Evolutionary conservation across 2,888 invertebrate genomes (phyloP).

Genomic region (Gryllus longicercus): DNA sequence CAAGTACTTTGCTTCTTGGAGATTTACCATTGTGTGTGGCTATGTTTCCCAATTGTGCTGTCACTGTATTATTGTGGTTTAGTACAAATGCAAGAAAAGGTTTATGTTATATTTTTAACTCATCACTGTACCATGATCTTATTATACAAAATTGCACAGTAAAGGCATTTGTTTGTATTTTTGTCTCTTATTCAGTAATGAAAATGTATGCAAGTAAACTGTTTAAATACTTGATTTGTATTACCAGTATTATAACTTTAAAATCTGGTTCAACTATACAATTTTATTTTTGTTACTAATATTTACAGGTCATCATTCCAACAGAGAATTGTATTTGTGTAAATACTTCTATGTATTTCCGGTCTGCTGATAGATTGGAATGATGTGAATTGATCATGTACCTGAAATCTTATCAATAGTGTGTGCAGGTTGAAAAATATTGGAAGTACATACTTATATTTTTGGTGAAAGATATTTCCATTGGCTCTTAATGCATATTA

Average conservation of each 20-base stretch:
- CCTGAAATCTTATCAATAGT: constrained; percentile 8
- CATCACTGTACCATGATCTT: background rate
- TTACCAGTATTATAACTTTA: constrained; percentile 17
- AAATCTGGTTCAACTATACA: constrained; percentile 3
- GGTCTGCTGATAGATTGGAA: constrained; percentile 17
- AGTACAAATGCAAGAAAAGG: background rate
- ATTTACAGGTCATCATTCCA: constrained; percentile 20
- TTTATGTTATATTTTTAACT: background rate
- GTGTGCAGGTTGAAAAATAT: constrained; percentile 17
- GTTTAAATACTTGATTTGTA: background rate
- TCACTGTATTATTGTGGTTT: background rate
- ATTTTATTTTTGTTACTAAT: constrained; percentile 22
- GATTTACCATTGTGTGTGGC: background rate
- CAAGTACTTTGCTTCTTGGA: background rate
- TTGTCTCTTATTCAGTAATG: background rate
- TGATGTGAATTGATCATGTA: constrained; percentile 8
- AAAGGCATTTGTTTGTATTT: background rate
- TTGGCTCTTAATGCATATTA: constrained; percentile 17
- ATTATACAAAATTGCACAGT: background rate
- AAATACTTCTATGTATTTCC: constrained; percentile 5
- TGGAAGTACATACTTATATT: constrained; percentile 8
- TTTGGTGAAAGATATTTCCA: constrained; percentile 17
- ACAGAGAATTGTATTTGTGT: constrained; percentile 11
- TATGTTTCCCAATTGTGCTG: background rate
- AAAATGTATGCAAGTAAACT: background rate